Evolutionary conservation across 2,797 vertebrate genomes (phyloP), one percentile per base, ranked within the genome.

Genomic region (Rhynchonycteris naso): DNA sequence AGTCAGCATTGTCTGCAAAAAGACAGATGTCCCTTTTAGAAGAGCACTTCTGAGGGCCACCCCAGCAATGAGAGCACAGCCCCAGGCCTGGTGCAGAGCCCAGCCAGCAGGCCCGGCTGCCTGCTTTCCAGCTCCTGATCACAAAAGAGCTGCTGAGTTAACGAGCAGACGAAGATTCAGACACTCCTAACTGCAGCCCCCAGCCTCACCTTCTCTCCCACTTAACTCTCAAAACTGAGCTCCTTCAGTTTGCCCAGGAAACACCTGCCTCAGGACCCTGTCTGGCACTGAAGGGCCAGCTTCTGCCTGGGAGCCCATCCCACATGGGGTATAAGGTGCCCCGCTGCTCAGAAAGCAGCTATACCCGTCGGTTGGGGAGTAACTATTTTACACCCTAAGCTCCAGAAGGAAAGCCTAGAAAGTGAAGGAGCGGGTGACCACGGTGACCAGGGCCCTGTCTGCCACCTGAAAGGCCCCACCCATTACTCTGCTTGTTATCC

Each of bases 1-100:
- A 0, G 99, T 99, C 97, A 99, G 98, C 99, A 99, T 99, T 2
- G 99, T 99, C 99, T 99, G 98, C 80, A 86, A 71, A 96, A 92
- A 68, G 88, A 92, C 90, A 63, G n/a, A 61, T 0, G 2, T 12
- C 1, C 0, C 33, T 61, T 47, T 91, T 9, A 93, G 7, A 1
- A 95, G 4, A 89, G 2, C 4, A 0, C 4, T 6, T 26, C 3
- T 5, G 33, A 16, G 16, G 24, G 69, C 52, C 15, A 0, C 68
- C 7, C n/a, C 3, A 4, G 50, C 7, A 6, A 0, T 12, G 76
- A 28, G 8, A 21, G 16, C 59, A 18, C 4, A 2, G 87, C 33
- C 0, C 19, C 74, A 7, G 61, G 24, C 33, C 50, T 5, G 6
- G 24, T 18, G 35, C 72, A 35, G 69, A 26, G n/a, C 47, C 30